Evolutionary conservation across 2,797 vertebrate species (phyloP), one percentile per base, ranked within the genome.

Genomic region (Scolopax bukidnonensis): DNA sequence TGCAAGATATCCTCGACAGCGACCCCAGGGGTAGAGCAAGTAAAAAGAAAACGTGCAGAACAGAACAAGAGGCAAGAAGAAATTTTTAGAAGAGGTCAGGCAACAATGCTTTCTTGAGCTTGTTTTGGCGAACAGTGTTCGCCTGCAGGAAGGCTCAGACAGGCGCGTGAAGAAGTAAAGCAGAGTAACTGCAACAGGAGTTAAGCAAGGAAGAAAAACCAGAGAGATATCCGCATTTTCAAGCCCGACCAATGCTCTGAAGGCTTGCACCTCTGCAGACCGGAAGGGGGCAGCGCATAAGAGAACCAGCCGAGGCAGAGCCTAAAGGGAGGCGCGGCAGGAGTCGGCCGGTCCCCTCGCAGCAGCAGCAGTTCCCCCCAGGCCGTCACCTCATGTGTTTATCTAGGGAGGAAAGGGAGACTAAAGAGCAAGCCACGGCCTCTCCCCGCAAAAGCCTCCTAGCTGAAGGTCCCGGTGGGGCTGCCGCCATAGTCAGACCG

Each of bases 201-300:
- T 9, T n/a, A 43, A 9, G 23, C 12, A 48, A 27, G 1, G 4
- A 40, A 45, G 1, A 32, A 40, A 65, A 33, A 23, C 2, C 3
- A 20, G 4, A 6, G 2, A 1, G 0, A 14, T 0, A 13, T 0
- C 2, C 0, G 0, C 7, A 8, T 48, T 43, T 61, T 40, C 8
- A 54, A 65, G 10, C 8, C 27, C 5, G 7, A 17, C 13, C 16
- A 5, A 10, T 2, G 20, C 36, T 82, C 6, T 6, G 2, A 41
- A 10, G 6, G 28, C 27, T 36, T 16, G 30, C 60, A 5, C 14
- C 53, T 8, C 32, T 11, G 5, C 32, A 4, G 14, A 51, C n/a
- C 33, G 19, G 43, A 51, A 33, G 16, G 16, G 30, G 68, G 41
- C 57, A 54, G 33, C 8, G 7, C 48, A 4, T 19, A 11, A 73